A percentile compares a stretch with the other conserved stretches of the same genome.
phyloP scores from a whole-genome alignment of 2,888 invertebrate genomes.

The Notodonta ziczac region DNA sequence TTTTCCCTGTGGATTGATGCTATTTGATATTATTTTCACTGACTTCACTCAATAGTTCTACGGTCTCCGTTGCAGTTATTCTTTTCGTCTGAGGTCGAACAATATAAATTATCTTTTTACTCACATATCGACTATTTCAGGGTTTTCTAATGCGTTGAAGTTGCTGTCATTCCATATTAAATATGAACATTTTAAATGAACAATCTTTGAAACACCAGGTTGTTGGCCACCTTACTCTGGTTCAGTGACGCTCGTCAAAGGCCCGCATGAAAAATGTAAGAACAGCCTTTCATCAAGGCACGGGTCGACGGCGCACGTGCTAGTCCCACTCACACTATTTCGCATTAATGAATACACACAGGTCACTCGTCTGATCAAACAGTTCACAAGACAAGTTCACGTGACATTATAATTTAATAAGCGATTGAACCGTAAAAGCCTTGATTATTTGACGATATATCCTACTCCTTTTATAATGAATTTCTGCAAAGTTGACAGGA shows the following conservation, averaged over 20 bases:
- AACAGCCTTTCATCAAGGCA: constrained; percentile 62
- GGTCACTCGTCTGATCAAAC: constrained; percentile 53
- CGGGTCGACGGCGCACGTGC: constrained; percentile 74
- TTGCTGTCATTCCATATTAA: too few relatives aligned
- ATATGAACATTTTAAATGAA: too few relatives aligned
- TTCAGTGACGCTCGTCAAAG: constrained; percentile 70
- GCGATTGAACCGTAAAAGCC: constrained; percentile 27
- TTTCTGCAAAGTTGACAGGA: background rate
- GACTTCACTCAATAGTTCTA: too few relatives aligned
- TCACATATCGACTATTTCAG: too few relatives aligned
- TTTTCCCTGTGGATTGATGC: too few relatives aligned
- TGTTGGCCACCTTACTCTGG: constrained; percentile 14
- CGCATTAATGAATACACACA: constrained; percentile 48
- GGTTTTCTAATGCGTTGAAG: too few relatives aligned
- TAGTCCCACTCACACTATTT: constrained; percentile 42
- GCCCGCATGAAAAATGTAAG: constrained; percentile 52
- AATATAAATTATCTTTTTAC: too few relatives aligned
- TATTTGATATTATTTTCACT: too few relatives aligned
- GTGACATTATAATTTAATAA: constrained; percentile 53
- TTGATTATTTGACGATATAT: too few relatives aligned
- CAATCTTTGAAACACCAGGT: background rate
- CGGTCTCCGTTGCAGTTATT: too few relatives aligned
- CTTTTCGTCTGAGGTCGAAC: too few relatives aligned
- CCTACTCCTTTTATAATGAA: background rate
- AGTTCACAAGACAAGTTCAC: constrained; percentile 48